Evolutionary conservation across 92 coral and sea anemone species (phyloP), one percentile per base, ranked within the genome.

Genomic region (Heteractis magnifica): DNA sequence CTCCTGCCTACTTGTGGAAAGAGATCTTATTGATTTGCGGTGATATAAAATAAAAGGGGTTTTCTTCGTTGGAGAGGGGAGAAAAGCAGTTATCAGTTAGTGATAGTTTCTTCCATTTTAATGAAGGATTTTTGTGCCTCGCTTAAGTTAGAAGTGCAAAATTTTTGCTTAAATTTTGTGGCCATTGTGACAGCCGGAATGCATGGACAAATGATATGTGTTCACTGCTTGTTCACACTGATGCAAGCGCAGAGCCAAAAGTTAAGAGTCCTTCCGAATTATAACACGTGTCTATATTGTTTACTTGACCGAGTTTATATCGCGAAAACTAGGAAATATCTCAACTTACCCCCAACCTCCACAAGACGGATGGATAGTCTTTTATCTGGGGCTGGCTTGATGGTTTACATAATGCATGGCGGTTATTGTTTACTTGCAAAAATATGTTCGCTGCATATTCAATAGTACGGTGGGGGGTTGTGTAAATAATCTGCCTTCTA

Each of bases 331-430:
- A 55, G 79, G 77, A 77, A 84, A 76, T 77, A 65, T 78, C 53
- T 41, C 75, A 51, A 78, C 78, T 85, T 77, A 52, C 71, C 88
- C 88, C 83, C 82, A 56, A 79, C 82, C 78, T 53, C 48, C 51
- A 52, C 6, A 41, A 62, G 83, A 62, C 71, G 71, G 49, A 56
- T 48, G 68, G 72, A 18, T 59, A 53, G 51, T 90, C 88, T 82
- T 90, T 87, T 90, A 75, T 72, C 89, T 80, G 71, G 50, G 73
- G 71, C 89, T 65, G 84, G 81, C 93, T 80, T 76, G 91, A 79
- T 82, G 83, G 83, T 71, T 87, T 90, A 34, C 91, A 87, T 90
- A 80, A 87, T 87, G 80, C 91, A 90, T 87, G 91, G 77, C 82
- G 80, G 21, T 71, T 83, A 81, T 87, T 87, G 77, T 81, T 80